These are phyloP conservation scores for Siniperca scherzeri DNA, from an alignment of 2,797 vertebrate genomes.

Conservation along the genomic window DNA sequence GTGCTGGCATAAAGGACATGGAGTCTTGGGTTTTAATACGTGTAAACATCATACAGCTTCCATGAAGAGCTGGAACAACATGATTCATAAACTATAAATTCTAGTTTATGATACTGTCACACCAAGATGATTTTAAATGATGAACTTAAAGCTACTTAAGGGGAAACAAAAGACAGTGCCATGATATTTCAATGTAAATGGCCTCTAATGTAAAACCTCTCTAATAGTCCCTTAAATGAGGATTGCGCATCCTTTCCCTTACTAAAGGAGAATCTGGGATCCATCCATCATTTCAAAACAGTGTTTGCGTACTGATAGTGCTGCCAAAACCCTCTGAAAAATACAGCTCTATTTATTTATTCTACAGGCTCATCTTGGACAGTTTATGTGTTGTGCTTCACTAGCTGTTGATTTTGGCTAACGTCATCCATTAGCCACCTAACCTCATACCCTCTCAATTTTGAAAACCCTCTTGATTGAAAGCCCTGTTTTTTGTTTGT, in stretches of 20 bases:
- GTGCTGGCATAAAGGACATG: neutral
- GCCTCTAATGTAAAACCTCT: constrained; percentile 9
- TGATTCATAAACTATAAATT: neutral
- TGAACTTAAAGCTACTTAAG: neutral
- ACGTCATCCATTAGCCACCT: constrained; percentile 43
- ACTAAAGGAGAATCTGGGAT: constrained; percentile 19
- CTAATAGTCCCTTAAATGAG: constrained; percentile 30
- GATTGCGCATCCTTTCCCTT: constrained; percentile 4
- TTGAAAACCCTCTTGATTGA: constrained; percentile 39
- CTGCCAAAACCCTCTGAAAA: constrained; percentile 54
- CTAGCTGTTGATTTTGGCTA: constrained; percentile 65
- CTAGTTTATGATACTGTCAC: neutral
- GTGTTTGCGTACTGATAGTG: constrained; percentile 46
- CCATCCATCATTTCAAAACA: constrained; percentile 53
- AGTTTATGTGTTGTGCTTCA: constrained; percentile 36
- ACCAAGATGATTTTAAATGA: neutral
- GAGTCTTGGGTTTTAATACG: neutral
- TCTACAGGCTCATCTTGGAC: constrained; percentile 53
- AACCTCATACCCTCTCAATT: constrained; percentile 25
- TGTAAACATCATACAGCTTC: neutral
- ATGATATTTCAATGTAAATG: constrained; percentile 15
- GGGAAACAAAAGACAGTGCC: neutral
- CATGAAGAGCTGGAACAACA: neutral
- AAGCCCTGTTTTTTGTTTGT: constrained; percentile 15
- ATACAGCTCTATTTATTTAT: constrained; percentile 59